Conservation (phyloP, 2,113 vertebrate species). For the Crotalus tigris region DNA sequence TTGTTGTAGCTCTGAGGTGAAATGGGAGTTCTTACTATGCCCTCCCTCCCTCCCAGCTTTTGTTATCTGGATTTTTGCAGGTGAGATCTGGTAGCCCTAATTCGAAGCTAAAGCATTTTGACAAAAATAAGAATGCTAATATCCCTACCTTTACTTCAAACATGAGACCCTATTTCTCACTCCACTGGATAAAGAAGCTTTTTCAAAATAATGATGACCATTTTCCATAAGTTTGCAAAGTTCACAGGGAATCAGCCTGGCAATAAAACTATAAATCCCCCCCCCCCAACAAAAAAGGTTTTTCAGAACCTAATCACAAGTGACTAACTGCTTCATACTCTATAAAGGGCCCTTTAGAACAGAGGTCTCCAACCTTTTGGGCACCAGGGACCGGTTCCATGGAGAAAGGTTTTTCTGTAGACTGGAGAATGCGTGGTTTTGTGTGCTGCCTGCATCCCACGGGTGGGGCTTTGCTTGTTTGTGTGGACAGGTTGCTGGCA, state of each 20-base stretch:
- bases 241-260: conserved; percentile 40
- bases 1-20: background rate
- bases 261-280: conserved; percentile 15
- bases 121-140: background rate
- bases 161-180: background rate
- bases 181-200: conserved; percentile 28
- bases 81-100: background rate
- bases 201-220: conserved; percentile 52
- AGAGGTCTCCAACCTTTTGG: too few species aligned
- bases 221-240: conserved; percentile 39
- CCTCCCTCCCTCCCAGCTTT: background rate
- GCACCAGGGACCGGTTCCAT: too few species aligned
- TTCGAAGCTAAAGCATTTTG: background rate
- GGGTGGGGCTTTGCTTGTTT: too few species aligned
- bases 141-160: background rate
- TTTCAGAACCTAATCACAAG: conserved; percentile 11
- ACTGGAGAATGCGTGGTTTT: too few species aligned
- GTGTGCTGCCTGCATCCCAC: too few species aligned
- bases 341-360: background rate
- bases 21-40: background rate
- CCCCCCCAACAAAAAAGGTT: background rate
- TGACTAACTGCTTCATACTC: conserved; percentile 2
- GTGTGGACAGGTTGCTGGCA: too few species aligned
- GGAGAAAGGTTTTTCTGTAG: too few species aligned
- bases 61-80: background rate